phyloP scores from a whole-genome alignment of 1,140 invertebrate genomes.

The Drosophila teissieri region DNA sequence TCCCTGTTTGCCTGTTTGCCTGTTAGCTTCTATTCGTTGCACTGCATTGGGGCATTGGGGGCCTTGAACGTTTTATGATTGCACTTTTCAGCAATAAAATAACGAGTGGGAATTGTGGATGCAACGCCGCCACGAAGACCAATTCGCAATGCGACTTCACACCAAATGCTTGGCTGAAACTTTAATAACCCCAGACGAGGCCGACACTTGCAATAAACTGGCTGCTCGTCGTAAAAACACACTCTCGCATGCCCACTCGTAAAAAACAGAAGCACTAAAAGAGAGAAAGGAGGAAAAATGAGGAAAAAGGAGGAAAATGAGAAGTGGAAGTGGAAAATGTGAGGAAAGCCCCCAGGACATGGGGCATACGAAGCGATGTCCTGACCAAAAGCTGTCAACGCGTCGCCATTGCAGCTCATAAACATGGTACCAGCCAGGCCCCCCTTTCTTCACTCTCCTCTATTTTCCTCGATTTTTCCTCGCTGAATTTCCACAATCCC shows the following conservation, averaged over 20 bases:
- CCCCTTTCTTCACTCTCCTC: not conserved
- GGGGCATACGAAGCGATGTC: conserved; percentile 11
- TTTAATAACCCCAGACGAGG: conserved; percentile 73
- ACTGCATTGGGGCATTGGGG: conserved; percentile 29
- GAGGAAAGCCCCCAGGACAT: not conserved
- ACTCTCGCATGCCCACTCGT: conserved; percentile 2
- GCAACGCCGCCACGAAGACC: conserved; percentile 7
- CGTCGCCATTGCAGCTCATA: conserved; percentile 74
- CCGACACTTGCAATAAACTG: conserved; percentile 74
- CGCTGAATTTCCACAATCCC: not conserved
- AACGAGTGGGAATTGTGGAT: conserved; percentile 31
- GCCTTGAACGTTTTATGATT: conserved; percentile 80
- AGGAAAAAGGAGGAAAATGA: not conserved
- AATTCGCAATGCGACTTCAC: conserved; percentile 57
- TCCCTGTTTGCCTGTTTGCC: not conserved
- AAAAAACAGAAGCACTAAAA: conserved; percentile 31
- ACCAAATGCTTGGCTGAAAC: conserved; percentile 60
- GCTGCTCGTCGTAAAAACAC: conserved; percentile 66
- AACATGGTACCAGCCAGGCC: conserved; percentile 44
- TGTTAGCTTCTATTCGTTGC: conserved; percentile 3
- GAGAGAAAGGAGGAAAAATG: not conserved
- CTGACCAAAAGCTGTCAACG: conserved; percentile 64
- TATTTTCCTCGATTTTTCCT: not conserved
- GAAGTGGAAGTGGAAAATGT: conserved; percentile 5
- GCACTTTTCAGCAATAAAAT: conserved; percentile 78